Evolutionary conservation across 2,888 invertebrate species (phyloP).

Genomic region (Prosopocoilus inquinatus): DNA sequence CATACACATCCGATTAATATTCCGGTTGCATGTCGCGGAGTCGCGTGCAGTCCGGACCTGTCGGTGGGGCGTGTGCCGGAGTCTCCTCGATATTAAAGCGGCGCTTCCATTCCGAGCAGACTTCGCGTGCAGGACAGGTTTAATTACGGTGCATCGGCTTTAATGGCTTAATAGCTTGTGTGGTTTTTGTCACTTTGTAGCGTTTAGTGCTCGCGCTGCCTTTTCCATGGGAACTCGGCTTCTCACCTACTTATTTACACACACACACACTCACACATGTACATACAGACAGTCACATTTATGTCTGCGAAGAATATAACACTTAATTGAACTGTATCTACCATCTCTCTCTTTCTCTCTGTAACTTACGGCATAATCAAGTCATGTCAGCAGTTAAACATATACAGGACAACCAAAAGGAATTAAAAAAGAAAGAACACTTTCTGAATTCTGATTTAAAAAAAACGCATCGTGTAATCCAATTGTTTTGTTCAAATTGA

Average conservation of each 20-base stretch:
- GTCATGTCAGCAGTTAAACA: too few species aligned
- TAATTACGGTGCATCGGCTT: constrained; percentile 36
- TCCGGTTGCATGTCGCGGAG: constrained; percentile 5
- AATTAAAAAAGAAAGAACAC: too few species aligned
- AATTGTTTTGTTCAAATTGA: too few species aligned
- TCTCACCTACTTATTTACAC: constrained; percentile 13
- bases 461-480: too few species aligned
- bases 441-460: too few species aligned
- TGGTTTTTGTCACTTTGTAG: constrained; percentile 30
- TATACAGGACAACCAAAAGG: too few species aligned
- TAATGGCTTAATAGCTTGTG: constrained; percentile 32
- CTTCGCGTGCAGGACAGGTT: constrained; percentile 33
- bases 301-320: too few species aligned
- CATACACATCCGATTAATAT: background rate
- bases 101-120: constrained; percentile 33
- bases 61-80: constrained; percentile 36
- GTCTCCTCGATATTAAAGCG: constrained; percentile 39
- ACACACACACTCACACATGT: background rate
- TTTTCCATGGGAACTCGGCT: constrained; percentile 17
- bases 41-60: constrained; percentile 32
- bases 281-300: too few species aligned
- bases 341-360: too few species aligned
- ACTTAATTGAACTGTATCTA: too few species aligned
- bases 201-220: constrained; percentile 23
- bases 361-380: too few species aligned